These are phyloP conservation scores for Melolontha melolontha DNA, from an alignment of 2,888 invertebrate species.

Conservation along the genomic window DNA sequence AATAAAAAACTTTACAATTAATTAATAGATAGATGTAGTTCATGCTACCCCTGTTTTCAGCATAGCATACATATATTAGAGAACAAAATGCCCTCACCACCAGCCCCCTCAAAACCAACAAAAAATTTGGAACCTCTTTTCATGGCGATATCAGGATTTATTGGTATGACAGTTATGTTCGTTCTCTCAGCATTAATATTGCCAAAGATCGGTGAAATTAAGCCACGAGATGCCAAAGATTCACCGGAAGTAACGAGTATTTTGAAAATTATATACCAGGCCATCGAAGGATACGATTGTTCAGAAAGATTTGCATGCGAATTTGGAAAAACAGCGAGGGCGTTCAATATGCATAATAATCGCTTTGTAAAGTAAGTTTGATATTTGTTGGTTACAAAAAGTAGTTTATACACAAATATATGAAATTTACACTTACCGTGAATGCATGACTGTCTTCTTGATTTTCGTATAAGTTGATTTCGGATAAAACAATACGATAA, in stretches of 20 bases:
- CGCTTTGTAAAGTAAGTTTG: conserved; percentile 62
- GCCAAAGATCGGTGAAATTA: conserved; percentile 64
- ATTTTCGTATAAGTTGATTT: no score
- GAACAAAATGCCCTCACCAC: conserved; percentile 50
- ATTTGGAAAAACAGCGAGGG: conserved; percentile 63
- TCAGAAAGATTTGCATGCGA: conserved; percentile 66
- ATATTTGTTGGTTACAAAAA: not conserved
- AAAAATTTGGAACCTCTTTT: conserved; percentile 68
- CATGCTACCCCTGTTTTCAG: conserved; percentile 51
- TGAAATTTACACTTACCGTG: not conserved
- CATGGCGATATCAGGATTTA: conserved; percentile 70
- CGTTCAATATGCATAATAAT: conserved; percentile 61
- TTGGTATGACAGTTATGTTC: conserved; percentile 70
- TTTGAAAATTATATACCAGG: conserved; percentile 63
- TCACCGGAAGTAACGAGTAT: conserved; percentile 61
- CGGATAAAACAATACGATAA: no score
- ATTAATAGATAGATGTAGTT: no score
- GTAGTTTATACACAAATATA: not conserved
- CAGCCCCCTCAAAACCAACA: conserved; percentile 57
- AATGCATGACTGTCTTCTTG: not conserved
- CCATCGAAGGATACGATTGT: conserved; percentile 66
- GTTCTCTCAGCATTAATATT: conserved; percentile 67
- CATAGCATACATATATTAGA: conserved; percentile 61
- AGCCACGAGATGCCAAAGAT: conserved; percentile 56
- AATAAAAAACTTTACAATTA: no score